These are phyloP conservation scores for Penaeus japonicus DNA, from an alignment of 1,140 invertebrate species.

Conservation along the genomic window DNA sequence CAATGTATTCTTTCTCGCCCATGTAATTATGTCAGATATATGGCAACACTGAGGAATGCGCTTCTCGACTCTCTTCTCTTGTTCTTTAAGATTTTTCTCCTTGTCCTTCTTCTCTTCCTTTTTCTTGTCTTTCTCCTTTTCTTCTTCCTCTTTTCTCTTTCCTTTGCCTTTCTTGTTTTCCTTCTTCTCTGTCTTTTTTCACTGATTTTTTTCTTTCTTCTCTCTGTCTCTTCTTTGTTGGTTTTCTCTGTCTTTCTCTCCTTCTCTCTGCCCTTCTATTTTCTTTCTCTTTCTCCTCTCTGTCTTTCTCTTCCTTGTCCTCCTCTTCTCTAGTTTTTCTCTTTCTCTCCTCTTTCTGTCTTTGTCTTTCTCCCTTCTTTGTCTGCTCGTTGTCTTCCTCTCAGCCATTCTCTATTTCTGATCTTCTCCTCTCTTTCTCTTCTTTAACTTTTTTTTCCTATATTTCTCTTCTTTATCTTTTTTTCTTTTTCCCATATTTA, in stretches of 20 bases:
- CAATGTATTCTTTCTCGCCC: too few species aligned
- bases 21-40: too few species aligned
- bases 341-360: neutral
- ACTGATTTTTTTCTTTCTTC: neutral
- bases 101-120: neutral
- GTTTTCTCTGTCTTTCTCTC: neutral
- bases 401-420: neutral
- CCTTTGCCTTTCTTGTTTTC: neutral
- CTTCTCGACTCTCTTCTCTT: too few species aligned
- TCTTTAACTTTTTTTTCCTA: neutral
- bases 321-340: neutral
- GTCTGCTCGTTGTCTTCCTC: neutral
- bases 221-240: neutral
- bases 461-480: neutral
- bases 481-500: too few species aligned
- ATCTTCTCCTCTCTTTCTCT: neutral
- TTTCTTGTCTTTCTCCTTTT: neutral
- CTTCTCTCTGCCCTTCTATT: neutral
- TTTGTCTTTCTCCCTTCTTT: neutral
- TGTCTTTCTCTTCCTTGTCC: neutral
- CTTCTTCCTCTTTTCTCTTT: neutral
- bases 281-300: neutral
- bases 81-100: too few species aligned
- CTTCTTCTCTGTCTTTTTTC: too few species aligned
- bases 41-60: too few species aligned